These are phyloP conservation scores for Tenthredo livida DNA, from an alignment of 2,888 invertebrate species.

Conservation along the genomic window DNA sequence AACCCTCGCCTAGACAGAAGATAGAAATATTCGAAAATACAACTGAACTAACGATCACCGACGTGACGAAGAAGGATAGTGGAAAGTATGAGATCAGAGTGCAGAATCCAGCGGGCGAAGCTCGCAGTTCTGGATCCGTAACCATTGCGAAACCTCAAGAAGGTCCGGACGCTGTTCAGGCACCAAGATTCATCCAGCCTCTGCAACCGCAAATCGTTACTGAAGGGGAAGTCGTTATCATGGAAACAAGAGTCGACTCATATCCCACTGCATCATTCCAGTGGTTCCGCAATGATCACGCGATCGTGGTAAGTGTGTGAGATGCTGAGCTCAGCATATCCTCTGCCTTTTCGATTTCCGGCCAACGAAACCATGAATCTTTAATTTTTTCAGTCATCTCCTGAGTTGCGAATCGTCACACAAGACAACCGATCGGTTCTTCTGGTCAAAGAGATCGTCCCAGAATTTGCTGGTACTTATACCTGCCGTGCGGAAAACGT, in stretches of 20 bases:
- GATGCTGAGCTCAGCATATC: background rate
- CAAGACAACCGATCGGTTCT: slow-evolving; percentile 90
- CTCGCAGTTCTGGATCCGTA: slow-evolving; percentile 91
- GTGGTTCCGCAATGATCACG: slow-evolving; percentile 90
- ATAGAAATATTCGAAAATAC: slow-evolving; percentile 82
- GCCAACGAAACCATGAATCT: background rate
- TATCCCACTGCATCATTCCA: slow-evolving; percentile 91
- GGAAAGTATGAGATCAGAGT: slow-evolving; percentile 94
- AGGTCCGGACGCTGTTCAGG: slow-evolving; percentile 81
- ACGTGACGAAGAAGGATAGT: slow-evolving; percentile 86
- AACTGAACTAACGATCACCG: slow-evolving; percentile 84
- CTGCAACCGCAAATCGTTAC: slow-evolving; percentile 85
- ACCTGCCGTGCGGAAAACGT: slow-evolving; percentile 95
- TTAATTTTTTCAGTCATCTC: slow-evolving; percentile 79
- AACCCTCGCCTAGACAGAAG: slow-evolving; percentile 82
- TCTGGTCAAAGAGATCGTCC: slow-evolving; percentile 86
- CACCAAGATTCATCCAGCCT: slow-evolving; percentile 87
- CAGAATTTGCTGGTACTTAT: slow-evolving; percentile 87
- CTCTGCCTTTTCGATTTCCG: background rate
- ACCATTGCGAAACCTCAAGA: slow-evolving; percentile 84
- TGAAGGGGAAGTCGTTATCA: slow-evolving; percentile 87
- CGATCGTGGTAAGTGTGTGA: slow-evolving; percentile 80
- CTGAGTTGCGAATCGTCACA: slow-evolving; percentile 86
- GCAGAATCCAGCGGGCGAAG: slow-evolving; percentile 88
- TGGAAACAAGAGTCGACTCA: slow-evolving; percentile 89